These are phyloP conservation scores for Setophaga petechia DNA, from an alignment of 2,113 vertebrate genomes.

Conservation along the genomic window DNA sequence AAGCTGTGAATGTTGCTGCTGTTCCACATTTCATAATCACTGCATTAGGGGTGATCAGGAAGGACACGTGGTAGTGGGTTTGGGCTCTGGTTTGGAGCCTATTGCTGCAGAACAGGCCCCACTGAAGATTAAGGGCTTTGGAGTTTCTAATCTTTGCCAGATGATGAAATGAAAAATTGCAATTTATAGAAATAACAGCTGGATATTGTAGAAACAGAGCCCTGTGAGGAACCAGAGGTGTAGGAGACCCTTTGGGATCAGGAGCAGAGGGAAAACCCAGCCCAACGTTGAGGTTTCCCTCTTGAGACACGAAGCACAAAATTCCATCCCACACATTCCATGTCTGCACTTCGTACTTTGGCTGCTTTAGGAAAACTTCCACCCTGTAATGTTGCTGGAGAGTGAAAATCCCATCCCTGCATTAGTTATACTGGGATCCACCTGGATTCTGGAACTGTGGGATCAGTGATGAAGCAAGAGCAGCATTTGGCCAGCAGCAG, in stretches of 20 bases:
- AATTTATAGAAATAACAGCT: neutral
- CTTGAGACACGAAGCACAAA: neutral
- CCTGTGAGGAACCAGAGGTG: neutral
- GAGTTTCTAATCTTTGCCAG: neutral
- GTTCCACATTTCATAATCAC: neutral
- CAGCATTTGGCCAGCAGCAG: neutral
- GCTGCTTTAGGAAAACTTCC: neutral
- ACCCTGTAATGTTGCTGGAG: accelerated
- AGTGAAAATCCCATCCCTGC: neutral
- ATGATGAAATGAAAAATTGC: neutral
- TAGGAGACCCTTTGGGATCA: neutral
- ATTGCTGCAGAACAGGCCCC: neutral
- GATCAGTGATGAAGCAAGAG: accelerated
- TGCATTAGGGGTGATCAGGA: neutral
- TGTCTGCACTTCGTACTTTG: accelerated
- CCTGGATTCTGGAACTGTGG: accelerated
- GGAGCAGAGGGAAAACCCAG: neutral
- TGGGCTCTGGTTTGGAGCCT: neutral
- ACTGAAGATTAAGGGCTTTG: neutral
- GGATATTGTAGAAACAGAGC: neutral
- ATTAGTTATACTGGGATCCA: neutral
- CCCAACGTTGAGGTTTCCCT: neutral
- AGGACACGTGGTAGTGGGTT: accelerated
- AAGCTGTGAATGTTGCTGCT: neutral
- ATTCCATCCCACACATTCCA: neutral